Base-by-base conservation (phyloP, 2,113 vertebrate species). In the Cyanocitta stelleri region DNA sequence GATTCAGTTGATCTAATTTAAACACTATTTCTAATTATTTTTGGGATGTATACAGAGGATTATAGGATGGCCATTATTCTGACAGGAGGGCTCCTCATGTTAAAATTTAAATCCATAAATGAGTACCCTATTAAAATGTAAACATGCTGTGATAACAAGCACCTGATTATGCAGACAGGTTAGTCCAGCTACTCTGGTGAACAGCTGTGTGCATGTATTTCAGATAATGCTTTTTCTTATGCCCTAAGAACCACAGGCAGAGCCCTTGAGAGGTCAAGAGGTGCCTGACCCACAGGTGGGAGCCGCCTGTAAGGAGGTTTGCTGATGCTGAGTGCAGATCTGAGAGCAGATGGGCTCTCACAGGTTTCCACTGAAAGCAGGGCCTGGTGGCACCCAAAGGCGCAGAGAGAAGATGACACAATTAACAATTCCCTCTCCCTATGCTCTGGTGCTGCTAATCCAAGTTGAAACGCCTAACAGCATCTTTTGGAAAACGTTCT, bases 1-100 rank as follows among this genome's bases (percentile, higher is more conserved):
- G 54, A 94, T 96, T 97, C 58, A 91, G 52, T 61, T 92, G 55
- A 62, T 92, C 81, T 94, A 86, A 97, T 93, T 95, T 83, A 92
- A 96, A 89, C 32, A 64, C n/a, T 41, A 72, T 78, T 91, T 94
- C 82, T 81, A 79, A 87, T 86, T 91, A 87, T 85, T 90, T 86
- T 92, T 76, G 26, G 44, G 84, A 58, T 59, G 62, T 68, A 64
- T 85, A 87, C 54, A 89, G 58, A 55, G 91, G 89, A 93, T 91
- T 93, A 85, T 78, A 86, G 52, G 51, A 75, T 81, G 56, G n/a
- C 58, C 48, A 87, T 87, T 95, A 90, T 87, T 91, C 77, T 84
- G 71, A 89, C 82, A 94, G 85, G 59, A 89, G 81, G 63, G 54
- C 39, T 94, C 91, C 93, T 93, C 83, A 72, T 76, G 81, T 89